Base-by-base conservation (phyloP, 2,113 vertebrate species). In the Symphodus melops region DNA sequence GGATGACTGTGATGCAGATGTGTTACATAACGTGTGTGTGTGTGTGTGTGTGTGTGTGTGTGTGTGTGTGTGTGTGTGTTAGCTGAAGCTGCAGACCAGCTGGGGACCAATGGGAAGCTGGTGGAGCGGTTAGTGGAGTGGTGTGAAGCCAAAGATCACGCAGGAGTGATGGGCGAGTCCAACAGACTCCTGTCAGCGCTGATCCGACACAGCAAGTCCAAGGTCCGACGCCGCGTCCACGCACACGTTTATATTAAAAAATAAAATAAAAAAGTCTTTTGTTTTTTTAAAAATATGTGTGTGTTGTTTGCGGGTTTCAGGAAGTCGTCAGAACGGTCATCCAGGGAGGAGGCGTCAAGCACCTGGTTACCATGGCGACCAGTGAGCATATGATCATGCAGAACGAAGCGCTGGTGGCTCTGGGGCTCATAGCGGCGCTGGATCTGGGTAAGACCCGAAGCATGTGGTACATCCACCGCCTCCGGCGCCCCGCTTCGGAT, bases 331-430 rank as follows among this genome's bases (percentile, higher is more conserved):
- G 94, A 85, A 96, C 96, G 37, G 96, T 99, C 83, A 95, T 98
- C 92, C 96, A 97, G 90, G 96, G 95, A 20, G 96, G 95, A 64
- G 98, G 97, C 68, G 95, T 99, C 87, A 98, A 98, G 87, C 96
- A 98, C 85, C 93, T 99, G 82, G 96, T 98, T 75, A 97, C 96
- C 90, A 98, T 99, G 97, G 97, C 97, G 73, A 99, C 97, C 42
- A 99, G 97, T 12, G 97, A 99, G 91, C 97, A 98, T 23, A 96
- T 99, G 94, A 98, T 99, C 79, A 99, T 99, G 97, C 98, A 99
- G 93, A 99, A 99, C 0, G 97, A 99, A 91, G 98, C 97, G 3
- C 96, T 99, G n/a, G 97, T 99, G 88, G 98, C 98, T 49, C 78
- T 99, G 93, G 98, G 97, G 51, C 92, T 99, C 79, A 97, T 98